A percentile compares a stretch with the other conserved stretches of the same genome.
These are phyloP conservation scores for Pristis pectinata DNA, from an alignment of 2,797 vertebrate species.

Conservation along the genomic window DNA sequence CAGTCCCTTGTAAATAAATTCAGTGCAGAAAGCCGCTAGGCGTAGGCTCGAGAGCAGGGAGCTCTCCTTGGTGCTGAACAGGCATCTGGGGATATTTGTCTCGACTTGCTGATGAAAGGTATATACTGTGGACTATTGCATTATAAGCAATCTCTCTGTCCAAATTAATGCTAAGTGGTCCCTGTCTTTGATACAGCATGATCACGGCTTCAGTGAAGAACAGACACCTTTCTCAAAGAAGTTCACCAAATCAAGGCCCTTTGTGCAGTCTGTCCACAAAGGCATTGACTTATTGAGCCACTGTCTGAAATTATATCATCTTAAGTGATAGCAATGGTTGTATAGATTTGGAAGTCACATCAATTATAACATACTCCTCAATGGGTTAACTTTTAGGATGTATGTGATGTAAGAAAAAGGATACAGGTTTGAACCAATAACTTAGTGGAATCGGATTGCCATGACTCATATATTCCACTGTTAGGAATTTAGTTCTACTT, in stretches of 20 bases:
- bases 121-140: not conserved
- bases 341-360: not conserved
- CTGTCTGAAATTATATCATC: not conserved
- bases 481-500: not conserved
- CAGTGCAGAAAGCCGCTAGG: not conserved
- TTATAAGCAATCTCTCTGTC: not conserved
- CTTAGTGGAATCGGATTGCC: not conserved
- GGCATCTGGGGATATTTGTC: not conserved
- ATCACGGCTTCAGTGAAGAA: no score
- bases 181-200: no score
- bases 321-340: not conserved
- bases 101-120: not conserved
- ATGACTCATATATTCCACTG: not conserved
- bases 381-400: not conserved
- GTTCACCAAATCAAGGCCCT: no score
- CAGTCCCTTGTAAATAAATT: not conserved
- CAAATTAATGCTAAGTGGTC: not conserved
- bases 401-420: not conserved
- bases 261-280: no score
- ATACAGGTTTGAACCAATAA: not conserved
- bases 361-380: not conserved
- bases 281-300: not conserved
- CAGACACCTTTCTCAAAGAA: no score
- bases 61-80: constrained; percentile 17
- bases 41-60: not conserved